Base-by-base conservation (phyloP, 2,888 invertebrate species). In the Taenaris catops region DNA sequence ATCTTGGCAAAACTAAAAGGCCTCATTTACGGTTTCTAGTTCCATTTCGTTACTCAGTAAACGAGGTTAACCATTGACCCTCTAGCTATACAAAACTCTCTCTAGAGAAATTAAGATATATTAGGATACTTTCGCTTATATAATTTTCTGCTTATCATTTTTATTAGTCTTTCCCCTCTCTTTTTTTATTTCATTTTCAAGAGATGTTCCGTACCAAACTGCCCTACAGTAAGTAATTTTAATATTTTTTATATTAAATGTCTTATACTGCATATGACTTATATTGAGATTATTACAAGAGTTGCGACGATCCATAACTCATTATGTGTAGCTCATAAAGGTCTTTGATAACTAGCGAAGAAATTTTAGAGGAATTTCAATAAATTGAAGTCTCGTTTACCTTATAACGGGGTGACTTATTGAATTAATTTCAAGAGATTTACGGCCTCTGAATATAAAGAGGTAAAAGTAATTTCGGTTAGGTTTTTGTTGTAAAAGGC, bases 1-100 rank as follows among this genome's bases (percentile, higher is more conserved):
- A 61, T 63, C 63, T 62, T 61, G 58, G 35, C 56, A 53, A 44
- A 58, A 53, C 49, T 48, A 46, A 53, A 49, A 53, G 52, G 48
- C 53, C 42, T 41, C 34, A 47, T 61, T 56, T 43, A 51, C 58
- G 52, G 57, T 55, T 53, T 42, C 31, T 44, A 45, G 48, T 57
- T 55, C 45, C 49, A 49, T 48, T 39, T 34, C 35, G 41, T 28
- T 43, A 44, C 46, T 27, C 37, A 40, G 46, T 55, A 55, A 56
- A 48, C 23, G 35, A 37, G 38, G 48, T 38, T 27, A 37, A 35
- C 16, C 23, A 7, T 12, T 12, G 10, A 23, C 21, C 23, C 31
- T 31, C 31, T 2, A 23, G 23, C 16, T 31, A 9, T 23, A 23
- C 16, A 14, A 9, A 34, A 34, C 20, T 25, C 3, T 25, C 18